These are phyloP conservation scores for Catocala fraxini DNA, from an alignment of 2,888 invertebrate species.

Conservation along the genomic window DNA sequence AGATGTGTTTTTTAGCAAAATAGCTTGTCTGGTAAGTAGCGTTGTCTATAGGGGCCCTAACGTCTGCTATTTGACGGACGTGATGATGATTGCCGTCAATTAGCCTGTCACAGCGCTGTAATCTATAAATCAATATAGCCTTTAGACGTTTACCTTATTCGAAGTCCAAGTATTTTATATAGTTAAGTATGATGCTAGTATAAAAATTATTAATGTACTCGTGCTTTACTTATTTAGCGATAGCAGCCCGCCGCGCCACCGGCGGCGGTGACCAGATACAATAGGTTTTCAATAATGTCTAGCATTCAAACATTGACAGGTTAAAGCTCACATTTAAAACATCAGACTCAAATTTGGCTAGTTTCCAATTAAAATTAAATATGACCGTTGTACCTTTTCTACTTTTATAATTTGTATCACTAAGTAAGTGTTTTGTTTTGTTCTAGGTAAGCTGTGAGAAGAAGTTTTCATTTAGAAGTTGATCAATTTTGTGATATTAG, in stretches of 20 bases:
- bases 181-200: no score
- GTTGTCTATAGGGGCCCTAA: constrained; percentile 8
- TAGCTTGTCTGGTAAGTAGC: no score
- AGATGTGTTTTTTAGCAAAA: no score
- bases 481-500: constrained; percentile 59
- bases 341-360: no score
- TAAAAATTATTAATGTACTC: no score
- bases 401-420: constrained; percentile 67
- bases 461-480: constrained; percentile 67
- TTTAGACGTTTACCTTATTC: constrained; percentile 38
- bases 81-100: constrained; percentile 63
- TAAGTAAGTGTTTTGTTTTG: constrained; percentile 89
- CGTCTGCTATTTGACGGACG: constrained; percentile 45
- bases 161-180: neutral
- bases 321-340: no score
- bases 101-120: constrained; percentile 62
- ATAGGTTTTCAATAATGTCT: no score
- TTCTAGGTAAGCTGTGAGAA: constrained; percentile 90
- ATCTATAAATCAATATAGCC: constrained; percentile 68
- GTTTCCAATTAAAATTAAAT: no score
- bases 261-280: no score
- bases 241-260: no score
- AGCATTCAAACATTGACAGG: no score
- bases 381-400: neutral
- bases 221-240: no score